These are phyloP conservation scores for Botia almorhae DNA, from an alignment of 2,797 vertebrate species.

Conservation along the genomic window DNA sequence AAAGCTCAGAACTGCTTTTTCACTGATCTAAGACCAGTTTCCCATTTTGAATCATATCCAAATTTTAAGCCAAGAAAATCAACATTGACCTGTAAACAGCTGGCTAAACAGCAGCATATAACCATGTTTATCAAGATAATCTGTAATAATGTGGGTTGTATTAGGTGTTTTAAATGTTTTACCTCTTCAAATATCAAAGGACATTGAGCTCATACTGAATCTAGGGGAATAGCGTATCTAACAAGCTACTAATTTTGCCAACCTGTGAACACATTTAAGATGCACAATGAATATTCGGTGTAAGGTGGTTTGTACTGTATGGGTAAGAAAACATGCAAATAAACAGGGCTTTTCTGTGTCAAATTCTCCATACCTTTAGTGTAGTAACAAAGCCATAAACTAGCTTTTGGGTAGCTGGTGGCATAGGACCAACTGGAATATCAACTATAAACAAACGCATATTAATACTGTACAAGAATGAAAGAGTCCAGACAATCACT, in stretches of 20 bases:
- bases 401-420: constrained; percentile 86
- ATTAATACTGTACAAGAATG: background rate
- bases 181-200: constrained; percentile 90
- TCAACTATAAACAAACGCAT: constrained; percentile 77
- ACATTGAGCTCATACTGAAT: constrained; percentile 79
- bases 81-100: background rate
- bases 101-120: background rate
- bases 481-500: background rate
- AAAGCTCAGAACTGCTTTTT: background rate
- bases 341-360: background rate
- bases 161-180: constrained; percentile 84
- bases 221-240: constrained; percentile 81
- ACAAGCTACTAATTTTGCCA: constrained; percentile 78
- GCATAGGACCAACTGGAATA: constrained; percentile 89
- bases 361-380: constrained; percentile 76
- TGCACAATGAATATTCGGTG: background rate
- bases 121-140: background rate
- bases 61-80: constrained; percentile 5
- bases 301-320: background rate
- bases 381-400: constrained; percentile 84
- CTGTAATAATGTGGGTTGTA: no score
- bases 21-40: background rate
- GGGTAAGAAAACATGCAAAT: background rate
- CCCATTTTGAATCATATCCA: background rate
- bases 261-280: constrained; percentile 72